Evolutionary conservation across 2,797 vertebrate genomes (phyloP).

Genomic region (Sandelia bainsii): DNA sequence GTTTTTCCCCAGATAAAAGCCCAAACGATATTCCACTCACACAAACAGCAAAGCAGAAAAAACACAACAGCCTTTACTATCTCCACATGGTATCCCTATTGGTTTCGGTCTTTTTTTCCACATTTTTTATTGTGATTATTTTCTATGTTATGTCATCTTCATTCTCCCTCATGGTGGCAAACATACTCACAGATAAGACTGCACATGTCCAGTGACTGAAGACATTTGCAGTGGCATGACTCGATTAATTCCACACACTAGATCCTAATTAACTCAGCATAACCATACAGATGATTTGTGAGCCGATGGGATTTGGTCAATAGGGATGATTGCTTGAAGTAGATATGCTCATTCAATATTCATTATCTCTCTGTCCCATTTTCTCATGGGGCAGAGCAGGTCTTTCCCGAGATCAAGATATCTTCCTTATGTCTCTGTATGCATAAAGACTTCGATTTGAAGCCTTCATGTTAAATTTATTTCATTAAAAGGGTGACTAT

Average conservation of each 20-base stretch:
- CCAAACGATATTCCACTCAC: slow-evolving; percentile 58
- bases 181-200: slow-evolving; percentile 31
- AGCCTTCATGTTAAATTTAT: slow-evolving; percentile 62
- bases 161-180: neutral
- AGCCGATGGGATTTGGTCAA: slow-evolving; percentile 73
- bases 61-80: slow-evolving; percentile 49
- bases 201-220: slow-evolving; percentile 55
- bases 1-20: slow-evolving; percentile 70
- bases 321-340: slow-evolving; percentile 70
- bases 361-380: slow-evolving; percentile 69
- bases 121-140: slow-evolving; percentile 21
- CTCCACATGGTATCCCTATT: slow-evolving; percentile 30
- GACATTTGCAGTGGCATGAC: slow-evolving; percentile 56
- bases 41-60: slow-evolving; percentile 46
- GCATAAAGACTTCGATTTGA: slow-evolving; percentile 46
- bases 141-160: slow-evolving; percentile 32
- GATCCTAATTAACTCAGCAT: slow-evolving; percentile 76
- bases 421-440: slow-evolving; percentile 53
- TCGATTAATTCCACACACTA: slow-evolving; percentile 70
- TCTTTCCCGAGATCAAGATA: slow-evolving; percentile 62
- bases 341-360: slow-evolving; percentile 77
- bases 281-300: slow-evolving; percentile 74
- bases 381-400: slow-evolving; percentile 55
- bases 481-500: slow-evolving; percentile 32
- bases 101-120: neutral